Percentiles rank a stretch among this genome's conserved stretches.
These are phyloP conservation scores for Biston betularia DNA, from an alignment of 2,888 invertebrate species.

Conservation along the genomic window DNA sequence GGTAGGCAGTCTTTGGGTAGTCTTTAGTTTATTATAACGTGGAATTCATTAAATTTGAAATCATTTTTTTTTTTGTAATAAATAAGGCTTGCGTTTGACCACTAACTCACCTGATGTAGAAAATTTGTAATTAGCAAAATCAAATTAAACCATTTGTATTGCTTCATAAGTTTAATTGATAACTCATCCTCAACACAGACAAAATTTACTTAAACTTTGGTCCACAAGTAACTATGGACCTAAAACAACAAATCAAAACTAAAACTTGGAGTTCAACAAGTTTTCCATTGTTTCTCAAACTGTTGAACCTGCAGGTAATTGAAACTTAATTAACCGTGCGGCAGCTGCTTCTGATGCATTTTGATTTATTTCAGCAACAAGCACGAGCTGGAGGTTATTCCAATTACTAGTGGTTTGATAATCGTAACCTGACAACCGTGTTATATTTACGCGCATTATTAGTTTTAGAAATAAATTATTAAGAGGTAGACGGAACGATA, in stretches of 20 bases:
- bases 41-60: too few species aligned
- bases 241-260: conserved; percentile 26
- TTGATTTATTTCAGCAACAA: background rate
- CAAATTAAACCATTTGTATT: too few species aligned
- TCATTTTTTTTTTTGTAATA: too few species aligned
- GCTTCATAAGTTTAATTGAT: background rate
- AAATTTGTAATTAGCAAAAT: background rate
- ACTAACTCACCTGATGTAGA: background rate
- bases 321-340: conserved; percentile 52
- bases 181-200: background rate
- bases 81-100: too few species aligned
- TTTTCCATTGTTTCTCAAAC: conserved; percentile 38
- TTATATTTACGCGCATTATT: too few species aligned
- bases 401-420: background rate
- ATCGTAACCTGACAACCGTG: too few species aligned
- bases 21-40: too few species aligned
- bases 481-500: too few species aligned
- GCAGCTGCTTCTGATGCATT: conserved; percentile 43
- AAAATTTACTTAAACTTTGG: conserved; percentile 17
- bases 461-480: too few species aligned
- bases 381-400: too few species aligned
- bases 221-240: conserved; percentile 12
- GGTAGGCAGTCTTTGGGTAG: too few species aligned
- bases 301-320: conserved; percentile 42
- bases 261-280: conserved; percentile 15